These are phyloP conservation scores for Bubalus kerabau DNA, from an alignment of 2,113 vertebrate genomes.

Conservation along the genomic window DNA sequence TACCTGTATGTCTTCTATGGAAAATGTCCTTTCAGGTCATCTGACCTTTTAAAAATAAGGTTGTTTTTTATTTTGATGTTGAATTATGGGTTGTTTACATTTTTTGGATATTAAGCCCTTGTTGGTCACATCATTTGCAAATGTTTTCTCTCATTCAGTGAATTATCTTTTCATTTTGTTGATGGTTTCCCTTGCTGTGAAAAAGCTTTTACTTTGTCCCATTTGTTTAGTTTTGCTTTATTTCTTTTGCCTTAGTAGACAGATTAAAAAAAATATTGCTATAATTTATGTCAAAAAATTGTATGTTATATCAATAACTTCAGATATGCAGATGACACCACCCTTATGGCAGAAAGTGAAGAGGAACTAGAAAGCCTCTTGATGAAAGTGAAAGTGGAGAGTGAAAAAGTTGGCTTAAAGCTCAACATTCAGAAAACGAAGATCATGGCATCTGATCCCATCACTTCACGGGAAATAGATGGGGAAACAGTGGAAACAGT, in stretches of 20 bases:
- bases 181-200: neutral
- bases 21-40: neutral
- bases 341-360: too few relatives aligned
- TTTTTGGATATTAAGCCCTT: neutral
- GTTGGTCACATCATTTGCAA: neutral
- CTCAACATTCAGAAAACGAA: too few relatives aligned
- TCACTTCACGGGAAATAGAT: too few relatives aligned
- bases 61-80: neutral
- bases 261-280: neutral
- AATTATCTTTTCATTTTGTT: neutral
- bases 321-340: too few relatives aligned
- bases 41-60: neutral
- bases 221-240: neutral
- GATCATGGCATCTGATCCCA: too few relatives aligned
- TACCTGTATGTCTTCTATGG: neutral
- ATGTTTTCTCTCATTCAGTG: neutral
- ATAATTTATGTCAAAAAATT: neutral
- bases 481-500: too few relatives aligned
- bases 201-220: neutral
- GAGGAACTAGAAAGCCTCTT: too few relatives aligned
- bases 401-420: too few relatives aligned
- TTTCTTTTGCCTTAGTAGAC: neutral
- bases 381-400: too few relatives aligned
- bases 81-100: neutral
- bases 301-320: too few relatives aligned